A percentile compares a stretch with the other conserved stretches of the same genome.
Evolutionary conservation across 2,888 invertebrate species (phyloP).

Genomic region (Tethea ocularis): DNA sequence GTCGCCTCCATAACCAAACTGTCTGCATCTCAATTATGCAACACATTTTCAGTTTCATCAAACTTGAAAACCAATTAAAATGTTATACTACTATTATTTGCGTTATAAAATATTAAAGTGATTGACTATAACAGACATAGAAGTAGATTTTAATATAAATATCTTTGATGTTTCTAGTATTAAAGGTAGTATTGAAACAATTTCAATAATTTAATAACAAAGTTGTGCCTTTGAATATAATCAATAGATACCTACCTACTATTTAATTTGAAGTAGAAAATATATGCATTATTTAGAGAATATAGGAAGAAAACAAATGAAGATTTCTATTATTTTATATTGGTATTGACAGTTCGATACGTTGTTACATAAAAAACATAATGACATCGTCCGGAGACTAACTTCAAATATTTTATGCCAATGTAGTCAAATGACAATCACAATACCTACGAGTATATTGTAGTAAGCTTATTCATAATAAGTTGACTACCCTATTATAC

Average conservation of each 20-base stretch:
- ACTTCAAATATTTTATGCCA: not conserved
- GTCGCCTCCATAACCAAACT: slow-evolving; percentile 39
- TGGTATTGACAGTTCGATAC: not conserved
- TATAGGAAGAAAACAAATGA: not conserved
- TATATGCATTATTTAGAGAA: not conserved
- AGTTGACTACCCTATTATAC: not conserved
- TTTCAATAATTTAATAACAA: slow-evolving; percentile 27
- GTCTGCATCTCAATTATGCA: slow-evolving; percentile 62
- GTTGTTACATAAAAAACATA: not conserved
- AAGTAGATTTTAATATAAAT: slow-evolving; percentile 34
- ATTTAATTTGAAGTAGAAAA: slow-evolving; percentile 18
- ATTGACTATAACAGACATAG: slow-evolving; percentile 32
- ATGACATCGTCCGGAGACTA: not conserved
- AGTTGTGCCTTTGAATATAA: slow-evolving; percentile 25
- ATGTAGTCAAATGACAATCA: not conserved
- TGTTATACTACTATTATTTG: slow-evolving; percentile 5
- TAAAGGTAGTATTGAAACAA: slow-evolving; percentile 30
- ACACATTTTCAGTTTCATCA: slow-evolving; percentile 53
- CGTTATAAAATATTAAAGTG: slow-evolving; percentile 19
- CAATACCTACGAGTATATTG: no score
- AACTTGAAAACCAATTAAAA: slow-evolving; percentile 50
- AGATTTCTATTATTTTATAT: slow-evolving; percentile 7
- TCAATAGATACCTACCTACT: slow-evolving; percentile 18
- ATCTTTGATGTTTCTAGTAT: slow-evolving; percentile 30
- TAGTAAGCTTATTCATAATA: no score